Percentiles rank a stretch among this genome's conserved stretches.
These are phyloP conservation scores for Criorhina ranunculi DNA, from an alignment of 2,888 invertebrate species.

Conservation along the genomic window DNA sequence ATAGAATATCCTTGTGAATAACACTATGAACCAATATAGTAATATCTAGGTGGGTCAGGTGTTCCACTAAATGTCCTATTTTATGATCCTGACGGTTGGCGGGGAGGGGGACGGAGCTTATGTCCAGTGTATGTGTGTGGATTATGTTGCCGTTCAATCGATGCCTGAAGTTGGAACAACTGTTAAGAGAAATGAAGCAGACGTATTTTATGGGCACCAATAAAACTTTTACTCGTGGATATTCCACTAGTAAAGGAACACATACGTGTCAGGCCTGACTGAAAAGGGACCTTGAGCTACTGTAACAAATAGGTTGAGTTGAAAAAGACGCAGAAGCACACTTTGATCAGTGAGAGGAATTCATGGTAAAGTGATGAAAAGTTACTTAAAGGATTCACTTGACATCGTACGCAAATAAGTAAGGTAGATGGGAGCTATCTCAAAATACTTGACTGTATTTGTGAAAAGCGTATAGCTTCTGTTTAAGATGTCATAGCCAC, in stretches of 20 bases:
- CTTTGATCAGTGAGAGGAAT: too few relatives aligned
- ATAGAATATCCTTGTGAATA: not conserved
- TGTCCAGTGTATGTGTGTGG: constrained; percentile 10
- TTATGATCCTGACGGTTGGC: constrained; percentile 40
- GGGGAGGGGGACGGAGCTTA: not conserved
- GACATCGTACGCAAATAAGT: too few relatives aligned
- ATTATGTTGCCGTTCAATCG: constrained; percentile 27
- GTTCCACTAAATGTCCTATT: constrained; percentile 67
- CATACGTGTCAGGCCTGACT: constrained; percentile 29
- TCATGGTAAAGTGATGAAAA: too few relatives aligned
- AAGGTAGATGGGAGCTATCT: too few relatives aligned
- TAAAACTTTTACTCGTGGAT: constrained; percentile 57
- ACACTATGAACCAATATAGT: constrained; percentile 15
- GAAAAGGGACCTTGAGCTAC: constrained; percentile 24
- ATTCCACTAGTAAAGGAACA: not conserved
- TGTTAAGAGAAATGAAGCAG: constrained; percentile 64
- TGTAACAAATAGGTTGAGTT: too few relatives aligned
- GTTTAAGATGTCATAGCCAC: too few relatives aligned
- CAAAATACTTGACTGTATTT: too few relatives aligned
- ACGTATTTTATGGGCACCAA: constrained; percentile 62
- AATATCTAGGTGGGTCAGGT: constrained; percentile 62
- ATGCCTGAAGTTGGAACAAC: constrained; percentile 28
- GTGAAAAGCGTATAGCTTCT: too few relatives aligned
- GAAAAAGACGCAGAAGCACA: too few relatives aligned
- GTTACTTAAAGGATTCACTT: too few relatives aligned